Evolutionary conservation across 2,797 vertebrate genomes (phyloP), one percentile per base, ranked within the genome.

Genomic region (Sebastes goodei): DNA sequence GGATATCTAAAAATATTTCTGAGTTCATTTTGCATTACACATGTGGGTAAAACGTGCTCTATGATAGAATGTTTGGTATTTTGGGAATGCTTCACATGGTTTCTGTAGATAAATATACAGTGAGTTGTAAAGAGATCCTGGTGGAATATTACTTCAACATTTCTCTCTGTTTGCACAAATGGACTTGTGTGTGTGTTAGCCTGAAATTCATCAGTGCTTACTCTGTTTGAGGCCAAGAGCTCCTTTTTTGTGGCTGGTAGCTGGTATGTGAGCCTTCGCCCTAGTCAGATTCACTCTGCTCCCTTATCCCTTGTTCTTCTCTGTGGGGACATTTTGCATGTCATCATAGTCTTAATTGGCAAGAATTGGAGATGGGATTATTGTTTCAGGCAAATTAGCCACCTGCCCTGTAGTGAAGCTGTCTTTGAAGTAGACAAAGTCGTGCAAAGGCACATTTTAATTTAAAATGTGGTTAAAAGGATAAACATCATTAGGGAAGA

Each of bases 221-320:
- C 59, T 65, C 55, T 49, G 71, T 68, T 23, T 81, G 66, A 81
- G 64, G 71, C 74, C 65, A 27, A 78, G 63, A 72, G 5, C 30
- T 71, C n/a, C 14, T 84, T 92, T 92, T 78, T 84, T 92, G 92
- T 91, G 92, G 92, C 59, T 14, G 49, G 75, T 27, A n/a, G 76
- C 80, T 88, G 85, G 80, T 83, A 89, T 90, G 83, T 67, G 86
- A 86, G 76, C 80, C 80, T 78, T 87, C 79, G 56, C 83, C 84
- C 77, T 23, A 73, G 82, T 71, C 73, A 14, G 33, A 74, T 69
- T 25, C n/a, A 25, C 57, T 84, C 67, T 71, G 80, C 49, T 64
- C 66, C 52, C 46, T 46, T 21, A 69, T 79, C 52, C 66, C 59
- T 52, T 25, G 15, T 75, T 70, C 74, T 84, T 70, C 75, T 84